These are phyloP conservation scores for Leptatherina wallacei DNA, from an alignment of 2,797 vertebrate species.

Conservation along the genomic window DNA sequence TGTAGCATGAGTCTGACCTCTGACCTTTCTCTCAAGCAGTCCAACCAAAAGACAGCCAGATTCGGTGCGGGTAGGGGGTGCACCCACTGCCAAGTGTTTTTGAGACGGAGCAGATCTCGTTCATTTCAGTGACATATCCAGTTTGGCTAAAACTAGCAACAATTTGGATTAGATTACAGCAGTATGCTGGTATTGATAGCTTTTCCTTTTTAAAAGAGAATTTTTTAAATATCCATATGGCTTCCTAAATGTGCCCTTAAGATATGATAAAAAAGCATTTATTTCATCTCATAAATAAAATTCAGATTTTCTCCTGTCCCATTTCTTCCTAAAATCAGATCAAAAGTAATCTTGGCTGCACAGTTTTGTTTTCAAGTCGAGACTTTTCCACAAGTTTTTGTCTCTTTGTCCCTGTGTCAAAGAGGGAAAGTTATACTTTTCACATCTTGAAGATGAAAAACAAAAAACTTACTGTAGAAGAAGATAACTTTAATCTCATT, in stretches of 20 bases:
- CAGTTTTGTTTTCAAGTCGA: neutral
- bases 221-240: no score
- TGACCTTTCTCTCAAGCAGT: conserved; percentile 26
- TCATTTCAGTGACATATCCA: conserved; percentile 1
- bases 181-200: neutral
- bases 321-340: neutral
- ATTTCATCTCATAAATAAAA: neutral
- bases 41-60: neutral
- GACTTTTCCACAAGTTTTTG: neutral
- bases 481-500: neutral
- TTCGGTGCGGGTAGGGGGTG: neutral
- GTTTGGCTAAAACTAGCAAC: neutral
- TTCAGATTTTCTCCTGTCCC: neutral
- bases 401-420: neutral
- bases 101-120: conserved; percentile 30
- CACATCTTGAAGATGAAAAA: neutral
- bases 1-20: conserved; percentile 30
- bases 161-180: neutral
- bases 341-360: neutral
- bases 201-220: neutral
- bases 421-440: no score
- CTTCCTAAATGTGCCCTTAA: no score
- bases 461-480: no score
- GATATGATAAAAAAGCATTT: neutral
- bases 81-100: conserved; percentile 7